Base-by-base conservation (phyloP, 2,888 invertebrate genomes). In the Monopis laevigella region DNA sequence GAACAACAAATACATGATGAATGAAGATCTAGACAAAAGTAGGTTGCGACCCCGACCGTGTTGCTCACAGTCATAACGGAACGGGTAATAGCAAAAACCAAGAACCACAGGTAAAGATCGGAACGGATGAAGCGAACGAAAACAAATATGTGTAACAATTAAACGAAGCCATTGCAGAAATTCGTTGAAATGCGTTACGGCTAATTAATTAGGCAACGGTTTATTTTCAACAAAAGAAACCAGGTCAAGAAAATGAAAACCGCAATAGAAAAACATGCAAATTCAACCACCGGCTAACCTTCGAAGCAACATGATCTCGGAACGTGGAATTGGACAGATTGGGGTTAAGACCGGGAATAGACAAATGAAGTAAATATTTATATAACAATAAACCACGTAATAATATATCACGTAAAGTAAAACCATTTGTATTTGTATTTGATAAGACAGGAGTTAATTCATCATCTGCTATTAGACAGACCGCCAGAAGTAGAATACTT, bases 201-300 rank as follows among this genome's bases (percentile, higher is more conserved):
- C 32, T 32, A 32, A 32, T 32, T 32, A 32, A 32, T 32, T 32
- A 32, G 14, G 32, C 32, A 41, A 59, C 54, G 58, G 61, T 62
- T 65, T 62, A 64, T 66, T 71, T 70, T 56, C 62, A 64, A 61
- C 24, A 54, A 55, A 55, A 4, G 60, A 62, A 77, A 72, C 62
- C 61, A 58, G 75, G 74, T 73, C 75, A 73, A 64, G 73, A 73
- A 69, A 74, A 71, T 65, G 54, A 59, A 67, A 69, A 67, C 62
- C 66, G 59, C 64, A 61, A 57, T 55, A 54, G 54, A 64, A 65
- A 62, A 54, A 53, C 46, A 45, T 45, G 50, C 48, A 50, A 32
- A 32, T 17, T 17, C 6, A 5, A 16, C 32, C 14, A 32, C 32
- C 19, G 24, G 24, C 6, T 55, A 64, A 67, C 72, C 68, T 67